These are phyloP conservation scores for Melieria omissa DNA, from an alignment of 2,888 invertebrate genomes.

Conservation along the genomic window DNA sequence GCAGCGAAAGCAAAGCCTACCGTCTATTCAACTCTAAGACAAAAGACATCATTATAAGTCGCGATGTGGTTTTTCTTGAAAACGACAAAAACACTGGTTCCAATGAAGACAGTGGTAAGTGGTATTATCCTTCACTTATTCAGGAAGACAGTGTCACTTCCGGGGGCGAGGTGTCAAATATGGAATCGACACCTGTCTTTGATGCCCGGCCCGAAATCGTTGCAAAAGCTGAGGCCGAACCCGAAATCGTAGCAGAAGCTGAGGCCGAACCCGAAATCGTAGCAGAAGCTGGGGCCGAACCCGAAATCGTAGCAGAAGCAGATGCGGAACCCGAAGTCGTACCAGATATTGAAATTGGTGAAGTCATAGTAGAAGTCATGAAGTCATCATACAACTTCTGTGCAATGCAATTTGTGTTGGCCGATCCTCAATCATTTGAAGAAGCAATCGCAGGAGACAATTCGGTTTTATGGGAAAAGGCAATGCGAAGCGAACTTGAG, in stretches of 20 bases:
- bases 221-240: no score
- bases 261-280: no score
- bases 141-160: background rate
- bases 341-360: no score
- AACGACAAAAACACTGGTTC: background rate
- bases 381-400: constrained; percentile 24
- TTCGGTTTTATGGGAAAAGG: constrained; percentile 8
- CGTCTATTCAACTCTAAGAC: constrained; percentile 26
- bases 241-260: no score
- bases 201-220: no score
- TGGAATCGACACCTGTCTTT: constrained; percentile 3
- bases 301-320: no score
- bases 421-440: constrained; percentile 36
- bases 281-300: no score
- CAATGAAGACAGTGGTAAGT: no score
- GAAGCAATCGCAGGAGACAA: constrained; percentile 33
- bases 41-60: constrained; percentile 25
- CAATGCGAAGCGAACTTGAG: constrained; percentile 20
- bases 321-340: no score
- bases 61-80: constrained; percentile 34
- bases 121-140: background rate
- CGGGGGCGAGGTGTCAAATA: background rate
- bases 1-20: constrained; percentile 37
- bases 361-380: no score
- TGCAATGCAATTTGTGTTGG: constrained; percentile 23